A percentile compares a stretch with the other conserved stretches of the same genome.
Conservation (phyloP, 2,888 invertebrate species). For the Alloscopus bannaensis region DNA sequence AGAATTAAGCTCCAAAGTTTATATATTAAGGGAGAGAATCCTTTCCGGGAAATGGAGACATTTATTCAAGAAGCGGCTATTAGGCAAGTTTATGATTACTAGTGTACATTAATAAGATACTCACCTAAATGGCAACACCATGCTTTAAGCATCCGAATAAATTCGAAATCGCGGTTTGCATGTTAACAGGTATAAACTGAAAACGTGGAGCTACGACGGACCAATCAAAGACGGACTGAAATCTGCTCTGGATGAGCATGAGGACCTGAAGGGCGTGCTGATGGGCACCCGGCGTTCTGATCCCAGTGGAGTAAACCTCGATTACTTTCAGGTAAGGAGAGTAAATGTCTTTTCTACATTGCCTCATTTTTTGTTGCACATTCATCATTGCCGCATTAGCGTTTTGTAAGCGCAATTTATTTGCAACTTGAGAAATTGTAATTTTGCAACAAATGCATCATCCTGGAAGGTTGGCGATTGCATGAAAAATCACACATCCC, state of each 20-base stretch:
- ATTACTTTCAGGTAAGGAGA: conserved; percentile 84
- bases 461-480: too few species aligned
- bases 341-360: not conserved
- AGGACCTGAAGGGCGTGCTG: conserved; percentile 86
- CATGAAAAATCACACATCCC: too few species aligned
- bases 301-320: conserved; percentile 84
- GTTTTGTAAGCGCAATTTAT: not conserved
- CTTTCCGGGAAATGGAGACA: conserved; percentile 88
- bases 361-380: not conserved
- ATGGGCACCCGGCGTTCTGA: conserved; percentile 95
- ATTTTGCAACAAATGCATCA: too few species aligned
- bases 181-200: conserved; percentile 81
- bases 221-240: conserved; percentile 85
- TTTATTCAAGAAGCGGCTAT: conserved; percentile 85
- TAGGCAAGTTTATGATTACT: conserved; percentile 76
- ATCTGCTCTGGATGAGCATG: conserved; percentile 79
- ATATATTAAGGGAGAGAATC: conserved; percentile 87
- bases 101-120: not conserved
- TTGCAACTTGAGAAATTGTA: not conserved
- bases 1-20: conserved; percentile 81
- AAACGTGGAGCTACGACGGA: conserved; percentile 82
- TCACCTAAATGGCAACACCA: too few species aligned
- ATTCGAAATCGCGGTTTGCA: not conserved
- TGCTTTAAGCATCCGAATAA: too few species aligned
- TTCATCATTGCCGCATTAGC: not conserved